Evolutionary conservation across 2,888 invertebrate genomes (phyloP).

Genomic region (Conistra vaccinii): DNA sequence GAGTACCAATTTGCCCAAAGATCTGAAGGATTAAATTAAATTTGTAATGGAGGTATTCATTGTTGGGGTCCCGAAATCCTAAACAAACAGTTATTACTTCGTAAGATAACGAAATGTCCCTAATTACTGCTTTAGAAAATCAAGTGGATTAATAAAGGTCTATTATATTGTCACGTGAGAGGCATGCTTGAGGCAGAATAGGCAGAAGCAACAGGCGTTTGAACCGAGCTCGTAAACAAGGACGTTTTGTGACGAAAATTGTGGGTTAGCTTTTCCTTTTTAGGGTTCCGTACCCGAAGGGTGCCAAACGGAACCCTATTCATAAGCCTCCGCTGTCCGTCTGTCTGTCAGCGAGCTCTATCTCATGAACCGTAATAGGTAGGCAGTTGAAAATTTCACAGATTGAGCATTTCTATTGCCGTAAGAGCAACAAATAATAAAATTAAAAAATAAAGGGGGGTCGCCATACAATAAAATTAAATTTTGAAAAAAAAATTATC

Average conservation of each 20-base stretch:
- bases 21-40: constrained; percentile 52
- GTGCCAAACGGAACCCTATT: too few species aligned
- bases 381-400: too few species aligned
- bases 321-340: too few species aligned
- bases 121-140: constrained; percentile 45
- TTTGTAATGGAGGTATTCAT: constrained; percentile 39
- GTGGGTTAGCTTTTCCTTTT: not conserved
- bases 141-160: constrained; percentile 37
- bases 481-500: too few species aligned
- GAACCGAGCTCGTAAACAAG: constrained; percentile 11
- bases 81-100: constrained; percentile 57
- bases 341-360: too few species aligned
- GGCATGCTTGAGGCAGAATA: constrained; percentile 6
- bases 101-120: constrained; percentile 35
- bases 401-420: too few species aligned
- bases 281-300: too few species aligned
- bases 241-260: constrained; percentile 22
- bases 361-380: too few species aligned
- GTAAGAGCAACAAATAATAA: too few species aligned
- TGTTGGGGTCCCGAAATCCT: constrained; percentile 38
- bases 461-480: too few species aligned
- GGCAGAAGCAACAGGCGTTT: constrained; percentile 51
- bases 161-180: constrained; percentile 31
- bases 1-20: constrained; percentile 42
- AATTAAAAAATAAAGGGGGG: too few species aligned